These are phyloP conservation scores for Drosophila mauritiana DNA, from an alignment of 1,140 invertebrate genomes.

Conservation along the genomic window DNA sequence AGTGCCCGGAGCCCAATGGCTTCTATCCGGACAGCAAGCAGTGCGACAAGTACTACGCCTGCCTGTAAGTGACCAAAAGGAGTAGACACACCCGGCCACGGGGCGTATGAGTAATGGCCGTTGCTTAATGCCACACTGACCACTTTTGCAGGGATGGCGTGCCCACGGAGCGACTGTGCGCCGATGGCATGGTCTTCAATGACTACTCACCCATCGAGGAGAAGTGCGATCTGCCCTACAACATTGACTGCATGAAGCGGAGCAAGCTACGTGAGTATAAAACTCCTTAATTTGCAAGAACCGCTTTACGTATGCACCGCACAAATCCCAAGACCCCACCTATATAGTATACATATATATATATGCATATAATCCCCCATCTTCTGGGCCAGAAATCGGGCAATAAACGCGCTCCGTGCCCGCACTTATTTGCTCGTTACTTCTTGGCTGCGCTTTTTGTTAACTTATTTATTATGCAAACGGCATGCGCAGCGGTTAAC, in stretches of 20 bases:
- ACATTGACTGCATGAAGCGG: conserved; percentile 92
- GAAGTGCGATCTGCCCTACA: conserved; percentile 94
- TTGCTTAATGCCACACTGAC: background rate
- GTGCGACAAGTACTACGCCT: conserved; percentile 96
- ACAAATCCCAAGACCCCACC: background rate
- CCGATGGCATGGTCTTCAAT: conserved; percentile 96
- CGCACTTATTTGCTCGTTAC: conserved; percentile 74
- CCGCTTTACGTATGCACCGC: conserved; percentile 57
- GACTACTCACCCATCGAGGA: conserved; percentile 92
- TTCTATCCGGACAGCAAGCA: conserved; percentile 94
- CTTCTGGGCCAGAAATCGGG: conserved; percentile 48
- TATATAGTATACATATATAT: background rate
- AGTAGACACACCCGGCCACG: background rate
- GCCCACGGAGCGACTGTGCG: conserved; percentile 91
- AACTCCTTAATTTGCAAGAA: conserved; percentile 31
- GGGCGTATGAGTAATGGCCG: conserved; percentile 43
- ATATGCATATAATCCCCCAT: too few species aligned
- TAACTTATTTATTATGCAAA: conserved; percentile 77
- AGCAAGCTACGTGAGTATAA: conserved; percentile 91
- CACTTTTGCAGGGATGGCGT: conserved; percentile 87
- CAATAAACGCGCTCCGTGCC: conserved; percentile 62
- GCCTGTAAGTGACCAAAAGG: conserved; percentile 85
- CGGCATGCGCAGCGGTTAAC: conserved; percentile 76
- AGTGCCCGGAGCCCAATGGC: conserved; percentile 93
- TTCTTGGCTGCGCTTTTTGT: conserved; percentile 50